These are phyloP conservation scores for Schizaphis graminum DNA, from an alignment of 2,888 invertebrate genomes.

Conservation along the genomic window DNA sequence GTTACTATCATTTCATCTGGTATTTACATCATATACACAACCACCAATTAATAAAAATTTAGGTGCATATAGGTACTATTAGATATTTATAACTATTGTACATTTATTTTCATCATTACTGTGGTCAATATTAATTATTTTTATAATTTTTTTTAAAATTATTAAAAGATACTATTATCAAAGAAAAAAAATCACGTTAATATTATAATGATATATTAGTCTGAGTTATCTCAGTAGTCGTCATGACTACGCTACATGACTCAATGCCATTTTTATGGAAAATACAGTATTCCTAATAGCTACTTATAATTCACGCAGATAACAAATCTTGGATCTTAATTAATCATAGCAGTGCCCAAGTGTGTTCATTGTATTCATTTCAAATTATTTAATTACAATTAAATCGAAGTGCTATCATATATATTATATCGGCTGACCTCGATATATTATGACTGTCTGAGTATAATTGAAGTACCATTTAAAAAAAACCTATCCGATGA, in stretches of 20 bases:
- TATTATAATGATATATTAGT: too few relatives aligned
- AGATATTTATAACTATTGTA: background rate
- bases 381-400: conserved; percentile 52
- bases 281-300: background rate
- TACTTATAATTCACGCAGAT: conserved; percentile 44
- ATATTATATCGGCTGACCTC: conserved; percentile 52
- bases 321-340: conserved; percentile 47
- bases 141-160: background rate
- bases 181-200: background rate
- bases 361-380: conserved; percentile 37
- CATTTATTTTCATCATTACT: background rate
- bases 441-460: conserved; percentile 39
- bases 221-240: background rate
- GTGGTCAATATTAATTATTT: background rate
- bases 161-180: background rate
- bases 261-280: conserved; percentile 53
- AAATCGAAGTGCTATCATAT: conserved; percentile 35
- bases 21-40: background rate
- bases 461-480: conserved; percentile 32
- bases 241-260: background rate
- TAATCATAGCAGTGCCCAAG: background rate
- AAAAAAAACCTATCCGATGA: conserved; percentile 12
- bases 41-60: background rate
- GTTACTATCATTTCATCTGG: background rate
- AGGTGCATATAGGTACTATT: background rate